Base-by-base conservation (phyloP, 2,888 invertebrate species). In the Tholera decimalis region DNA sequence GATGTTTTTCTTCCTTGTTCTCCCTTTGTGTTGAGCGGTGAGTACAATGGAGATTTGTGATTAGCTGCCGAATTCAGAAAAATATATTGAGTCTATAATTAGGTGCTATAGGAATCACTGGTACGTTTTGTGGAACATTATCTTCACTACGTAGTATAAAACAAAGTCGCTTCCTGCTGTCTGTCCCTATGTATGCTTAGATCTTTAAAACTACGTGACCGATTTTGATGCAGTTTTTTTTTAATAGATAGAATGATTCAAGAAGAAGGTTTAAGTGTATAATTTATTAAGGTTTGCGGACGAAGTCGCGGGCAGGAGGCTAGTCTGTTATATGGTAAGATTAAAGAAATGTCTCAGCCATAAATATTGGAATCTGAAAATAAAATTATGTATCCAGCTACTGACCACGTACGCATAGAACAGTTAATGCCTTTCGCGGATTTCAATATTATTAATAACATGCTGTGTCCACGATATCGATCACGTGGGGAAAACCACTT, bases 1-100 rank as follows among this genome's bases (percentile, higher is more conserved):
- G 92, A 79, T 91, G 91, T 92, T 93, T 92, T 93, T 92, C 88
- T 87, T 49, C 73, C 53, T 71, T 76, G 72, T 83, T 84, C 69
- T 84, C 84, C 68, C 59, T 67, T 81, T 85, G 83, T 88, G 86
- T 86, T 83, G 80, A 83, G 71, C 80, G 69, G 35, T 68, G 80
- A 65, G 83, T 72, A 91, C 89, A 91, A 91, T 82, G 82, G 87
- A 85, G 84, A 88, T 89, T 89, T 86, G 84, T 87, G 87, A 91
- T 91, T 88, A 87, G 84, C 80, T 83, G 86, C 80, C 76, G 75
- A 73, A 74, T 79, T 76, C 59, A 80, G 63, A 65, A 60, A 73
- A 80, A 73, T 65, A 67, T 79, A 76, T 74, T 49, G 75, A 80
- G 82, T 73, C 70, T 77, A 73, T 79, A 83, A 82, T 83, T 82